These are phyloP conservation scores for Pipistrellus nathusii DNA, from an alignment of 2,797 vertebrate genomes.

Conservation along the genomic window DNA sequence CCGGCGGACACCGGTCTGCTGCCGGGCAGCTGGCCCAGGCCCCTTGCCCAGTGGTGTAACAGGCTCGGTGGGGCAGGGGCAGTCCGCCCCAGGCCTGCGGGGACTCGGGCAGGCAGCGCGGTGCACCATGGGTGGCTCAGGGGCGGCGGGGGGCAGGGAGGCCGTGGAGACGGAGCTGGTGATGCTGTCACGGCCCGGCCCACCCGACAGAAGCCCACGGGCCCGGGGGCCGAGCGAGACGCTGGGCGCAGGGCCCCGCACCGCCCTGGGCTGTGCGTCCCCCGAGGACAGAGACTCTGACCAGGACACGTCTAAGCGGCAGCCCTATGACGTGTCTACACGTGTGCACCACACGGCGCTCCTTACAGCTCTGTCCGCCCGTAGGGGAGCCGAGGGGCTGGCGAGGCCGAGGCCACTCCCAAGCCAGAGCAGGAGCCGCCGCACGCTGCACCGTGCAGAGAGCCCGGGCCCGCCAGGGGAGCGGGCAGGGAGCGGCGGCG, in stretches of 20 bases:
- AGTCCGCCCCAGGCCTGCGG: background rate
- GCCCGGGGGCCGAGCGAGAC: too few relatives aligned
- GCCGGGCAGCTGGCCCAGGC: rapidly evolving
- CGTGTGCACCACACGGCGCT: rapidly evolving
- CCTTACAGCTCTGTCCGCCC: rapidly evolving
- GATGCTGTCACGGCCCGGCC: rapidly evolving
- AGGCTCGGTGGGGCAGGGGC: too few relatives aligned
- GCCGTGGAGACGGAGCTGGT: rapidly evolving
- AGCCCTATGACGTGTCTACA: rapidly evolving
- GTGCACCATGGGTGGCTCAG: background rate
- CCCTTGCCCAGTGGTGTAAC: background rate
- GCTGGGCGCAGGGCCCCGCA: rapidly evolving
- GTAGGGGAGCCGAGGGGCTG: background rate
- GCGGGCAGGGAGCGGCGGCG: background rate
- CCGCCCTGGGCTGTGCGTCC: rapidly evolving
- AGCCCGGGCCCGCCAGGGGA: rapidly evolving
- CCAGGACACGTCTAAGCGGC: rapidly evolving
- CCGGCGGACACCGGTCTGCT: rapidly evolving
- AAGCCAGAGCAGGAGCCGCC: background rate
- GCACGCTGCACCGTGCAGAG: background rate
- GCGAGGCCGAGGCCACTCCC: background rate
- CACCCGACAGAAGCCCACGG: too few relatives aligned
- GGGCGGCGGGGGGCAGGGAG: background rate
- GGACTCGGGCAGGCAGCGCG: background rate
- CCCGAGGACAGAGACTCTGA: rapidly evolving